These are phyloP conservation scores for Danio kyathit DNA, from an alignment of 2,797 vertebrate species.

Conservation along the genomic window DNA sequence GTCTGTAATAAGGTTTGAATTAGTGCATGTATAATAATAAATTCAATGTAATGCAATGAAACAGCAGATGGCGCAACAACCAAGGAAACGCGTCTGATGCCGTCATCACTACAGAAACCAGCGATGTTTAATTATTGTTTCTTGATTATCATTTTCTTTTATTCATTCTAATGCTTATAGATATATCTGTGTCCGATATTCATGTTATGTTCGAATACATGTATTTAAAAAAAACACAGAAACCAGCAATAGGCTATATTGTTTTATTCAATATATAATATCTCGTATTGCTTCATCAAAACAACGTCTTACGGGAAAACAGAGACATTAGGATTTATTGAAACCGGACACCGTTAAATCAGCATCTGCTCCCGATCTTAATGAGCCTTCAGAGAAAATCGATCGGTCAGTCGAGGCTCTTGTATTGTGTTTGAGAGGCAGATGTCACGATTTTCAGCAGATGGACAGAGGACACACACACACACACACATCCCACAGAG, in stretches of 20 bases:
- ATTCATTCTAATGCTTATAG: too few species aligned
- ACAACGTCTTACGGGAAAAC: background rate
- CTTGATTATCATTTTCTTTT: too few species aligned
- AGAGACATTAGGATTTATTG: background rate
- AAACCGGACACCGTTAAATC: slow-evolving; percentile 7
- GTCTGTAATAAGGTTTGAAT: too few species aligned
- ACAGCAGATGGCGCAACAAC: slow-evolving; percentile 35
- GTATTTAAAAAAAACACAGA: too few species aligned
- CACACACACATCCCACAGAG: background rate
- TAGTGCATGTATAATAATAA: too few species aligned
- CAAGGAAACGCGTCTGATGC: background rate
- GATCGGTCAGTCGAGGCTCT: background rate
- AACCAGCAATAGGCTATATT: too few species aligned
- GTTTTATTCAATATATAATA: background rate
- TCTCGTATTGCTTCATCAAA: background rate
- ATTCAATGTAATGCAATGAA: slow-evolving; percentile 1
- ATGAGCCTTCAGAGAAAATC: slow-evolving; percentile 8
- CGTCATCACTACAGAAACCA: background rate
- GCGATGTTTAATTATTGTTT: too few species aligned
- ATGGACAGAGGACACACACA: background rate
- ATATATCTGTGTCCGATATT: too few species aligned
- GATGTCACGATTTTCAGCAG: slow-evolving; percentile 30
- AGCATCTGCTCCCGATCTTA: background rate
- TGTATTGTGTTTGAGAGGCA: slow-evolving; percentile 19
- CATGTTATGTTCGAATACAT: too few species aligned